Base-by-base conservation (phyloP, 1,140 invertebrate genomes). In the Eciton burchellii region DNA sequence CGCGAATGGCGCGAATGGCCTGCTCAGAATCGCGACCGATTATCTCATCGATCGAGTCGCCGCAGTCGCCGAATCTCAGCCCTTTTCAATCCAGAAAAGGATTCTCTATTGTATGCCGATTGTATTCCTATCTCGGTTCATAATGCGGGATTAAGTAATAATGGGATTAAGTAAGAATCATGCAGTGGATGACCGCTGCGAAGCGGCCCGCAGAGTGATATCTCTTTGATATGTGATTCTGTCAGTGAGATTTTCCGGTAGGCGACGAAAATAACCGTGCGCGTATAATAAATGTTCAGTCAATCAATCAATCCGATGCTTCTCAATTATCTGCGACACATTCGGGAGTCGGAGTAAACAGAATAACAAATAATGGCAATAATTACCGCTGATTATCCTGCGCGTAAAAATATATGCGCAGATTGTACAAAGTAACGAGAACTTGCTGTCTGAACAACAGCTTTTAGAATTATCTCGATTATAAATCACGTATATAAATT, bases 171-270 rank as follows among this genome's bases (percentile, higher is more conserved):
- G 63, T 47, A 54, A 76, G 16, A 29, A 49, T 76, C 49, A 63
- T n/a, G 26, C 45, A 65, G 65, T 65, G 65, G 41, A 65, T 24
- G 19, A 9, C 4, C 3, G 3, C 8, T 16, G 26, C 26, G 52
- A 65, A 65, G 29, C 29, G 47, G 56, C 56, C 19, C 29, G 56
- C n/a, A 24, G 56, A 29, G 56, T 70, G 12, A 0, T 3, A 1
- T 57, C 12, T 70, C 52, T 19, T 16, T 16, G 35, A 45, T 35
- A 73, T 16, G 16, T 70, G 52, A 65, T 43, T 79, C 16, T 45
- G 49, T 79, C 74, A 56, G 19, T 16, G 63, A 70, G 35, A 8
- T 70, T 57, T 79, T 79, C 49, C 49, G 21, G 35, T 43, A 16
- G 6, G 26, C 21, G 35, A 79, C 29, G 16, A 14, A 76, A 65